These are phyloP conservation scores for Autographa pulchrina DNA, from an alignment of 2,888 invertebrate species.

Conservation along the genomic window DNA sequence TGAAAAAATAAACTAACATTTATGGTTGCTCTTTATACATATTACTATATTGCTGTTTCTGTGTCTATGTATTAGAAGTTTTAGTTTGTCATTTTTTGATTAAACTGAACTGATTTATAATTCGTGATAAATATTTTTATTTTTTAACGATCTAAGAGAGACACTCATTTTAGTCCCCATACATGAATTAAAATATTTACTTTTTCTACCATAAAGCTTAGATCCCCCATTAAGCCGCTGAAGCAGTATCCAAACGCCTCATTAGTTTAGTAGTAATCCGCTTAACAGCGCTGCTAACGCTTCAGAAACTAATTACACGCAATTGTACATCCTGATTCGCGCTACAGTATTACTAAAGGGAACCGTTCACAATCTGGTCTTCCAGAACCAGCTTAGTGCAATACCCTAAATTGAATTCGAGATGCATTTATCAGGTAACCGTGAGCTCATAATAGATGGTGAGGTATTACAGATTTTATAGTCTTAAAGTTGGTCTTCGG, in stretches of 20 bases:
- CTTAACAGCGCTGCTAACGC: neutral
- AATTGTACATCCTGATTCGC: neutral
- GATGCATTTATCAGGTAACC: constrained; percentile 13
- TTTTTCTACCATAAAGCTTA: neutral
- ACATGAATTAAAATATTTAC: neutral
- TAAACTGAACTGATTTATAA: no score
- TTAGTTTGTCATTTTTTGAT: no score
- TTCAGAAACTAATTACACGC: constrained; percentile 14
- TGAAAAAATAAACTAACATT: no score
- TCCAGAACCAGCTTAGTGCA: constrained; percentile 22
- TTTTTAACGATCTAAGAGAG: neutral
- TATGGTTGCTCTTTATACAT: no score
- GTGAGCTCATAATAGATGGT: constrained; percentile 8
- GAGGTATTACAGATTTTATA: neutral
- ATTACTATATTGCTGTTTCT: no score
- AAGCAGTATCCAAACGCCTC: neutral
- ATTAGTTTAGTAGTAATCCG: constrained; percentile 9
- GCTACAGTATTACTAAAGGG: constrained; percentile 10
- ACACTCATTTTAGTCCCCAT: neutral
- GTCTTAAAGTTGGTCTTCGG: neutral
- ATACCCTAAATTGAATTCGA: constrained; percentile 32
- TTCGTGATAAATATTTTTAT: no score
- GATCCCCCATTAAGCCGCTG: neutral
- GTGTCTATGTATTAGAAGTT: no score
- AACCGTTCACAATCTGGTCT: constrained; percentile 23